phyloP scores from a whole-genome alignment of 2,113 vertebrate species.

The Hippotragus niger region DNA sequence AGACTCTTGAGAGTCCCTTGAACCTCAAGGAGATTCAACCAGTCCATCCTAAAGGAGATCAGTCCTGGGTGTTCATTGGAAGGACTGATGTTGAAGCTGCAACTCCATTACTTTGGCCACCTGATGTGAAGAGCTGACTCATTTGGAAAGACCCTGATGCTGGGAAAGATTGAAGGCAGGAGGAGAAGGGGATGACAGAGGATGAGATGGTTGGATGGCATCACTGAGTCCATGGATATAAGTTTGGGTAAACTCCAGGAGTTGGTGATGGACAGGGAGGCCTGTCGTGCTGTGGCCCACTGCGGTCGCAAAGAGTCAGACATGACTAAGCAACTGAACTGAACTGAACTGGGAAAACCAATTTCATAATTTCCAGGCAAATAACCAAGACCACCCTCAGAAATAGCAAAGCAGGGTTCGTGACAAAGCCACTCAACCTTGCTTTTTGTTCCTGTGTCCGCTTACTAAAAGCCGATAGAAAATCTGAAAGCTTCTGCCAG shows the following conservation, averaged over 20 bases:
- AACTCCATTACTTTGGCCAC: not conserved
- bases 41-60: not conserved
- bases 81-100: not conserved
- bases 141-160: not conserved
- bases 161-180: not conserved
- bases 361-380: slow-evolving; percentile 28
- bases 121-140: not conserved
- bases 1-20: not conserved
- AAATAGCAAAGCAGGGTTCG: not conserved
- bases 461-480: not conserved
- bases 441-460: not conserved
- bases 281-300: not conserved
- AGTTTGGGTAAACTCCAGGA: not conserved
- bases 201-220: not conserved
- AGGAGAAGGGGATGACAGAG: not conserved
- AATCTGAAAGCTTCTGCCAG: not conserved
- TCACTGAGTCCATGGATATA: not conserved
- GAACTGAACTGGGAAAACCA: not conserved
- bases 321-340: not conserved
- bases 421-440: not conserved
- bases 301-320: accelerated
- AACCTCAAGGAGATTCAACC: not conserved
- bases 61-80: not conserved
- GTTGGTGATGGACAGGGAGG: not conserved
- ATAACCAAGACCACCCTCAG: not conserved